phyloP scores from a whole-genome alignment of 2,113 vertebrate genomes.

The Lepisosteus oculatus region DNA sequence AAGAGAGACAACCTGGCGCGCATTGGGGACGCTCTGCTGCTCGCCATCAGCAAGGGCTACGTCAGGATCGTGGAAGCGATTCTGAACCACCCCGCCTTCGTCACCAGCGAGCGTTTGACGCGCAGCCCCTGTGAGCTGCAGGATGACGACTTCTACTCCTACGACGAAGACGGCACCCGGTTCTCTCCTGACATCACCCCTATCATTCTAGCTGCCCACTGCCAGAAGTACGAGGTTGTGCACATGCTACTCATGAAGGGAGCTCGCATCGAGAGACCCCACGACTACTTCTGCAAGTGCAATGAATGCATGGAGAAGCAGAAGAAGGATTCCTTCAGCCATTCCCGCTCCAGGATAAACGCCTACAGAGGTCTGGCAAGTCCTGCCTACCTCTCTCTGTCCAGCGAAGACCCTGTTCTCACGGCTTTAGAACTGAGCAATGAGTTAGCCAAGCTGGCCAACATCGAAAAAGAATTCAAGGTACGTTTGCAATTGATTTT shows the following conservation, averaged over 20 bases:
- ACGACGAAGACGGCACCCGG: constrained; percentile 85
- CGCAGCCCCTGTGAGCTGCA: constrained; percentile 78
- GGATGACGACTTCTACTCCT: constrained; percentile 85
- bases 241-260: constrained; percentile 81
- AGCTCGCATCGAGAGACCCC: constrained; percentile 78
- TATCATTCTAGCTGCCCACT: constrained; percentile 83
- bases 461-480: constrained; percentile 90
- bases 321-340: constrained; percentile 79
- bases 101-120: constrained; percentile 71
- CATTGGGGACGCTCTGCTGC: constrained; percentile 80
- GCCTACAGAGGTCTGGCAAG: constrained; percentile 83
- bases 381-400: constrained; percentile 79
- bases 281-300: constrained; percentile 86
- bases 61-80: constrained; percentile 85
- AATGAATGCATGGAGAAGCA: constrained; percentile 77
- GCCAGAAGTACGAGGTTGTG: constrained; percentile 85
- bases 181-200: constrained; percentile 86
- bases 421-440: constrained; percentile 85
- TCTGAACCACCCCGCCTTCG: constrained; percentile 78
- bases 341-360: constrained; percentile 82
- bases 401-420: constrained; percentile 83
- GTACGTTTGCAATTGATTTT: constrained; percentile 43
- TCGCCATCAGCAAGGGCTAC: constrained; percentile 86
- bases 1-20: constrained; percentile 81
- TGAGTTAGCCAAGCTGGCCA: constrained; percentile 80